Percentiles rank a stretch among this genome's conserved stretches.
Conservation (phyloP, 1,140 invertebrate genomes). For the Sesamia nonagrioides region DNA sequence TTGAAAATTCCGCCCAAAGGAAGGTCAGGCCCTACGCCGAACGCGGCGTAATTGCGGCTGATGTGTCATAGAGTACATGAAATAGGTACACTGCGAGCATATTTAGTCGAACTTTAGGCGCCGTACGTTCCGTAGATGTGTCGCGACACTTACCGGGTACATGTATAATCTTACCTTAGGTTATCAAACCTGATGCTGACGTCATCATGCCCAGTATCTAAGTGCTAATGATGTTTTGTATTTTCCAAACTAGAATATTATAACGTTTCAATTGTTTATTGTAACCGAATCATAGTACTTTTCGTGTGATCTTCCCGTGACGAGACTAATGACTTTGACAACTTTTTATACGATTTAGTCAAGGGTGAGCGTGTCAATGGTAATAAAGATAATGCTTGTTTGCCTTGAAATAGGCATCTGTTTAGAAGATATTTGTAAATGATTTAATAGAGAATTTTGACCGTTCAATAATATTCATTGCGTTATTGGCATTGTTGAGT, state of each 20-base stretch:
- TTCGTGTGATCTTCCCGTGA: constrained; percentile 44
- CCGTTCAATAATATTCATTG: too few species aligned
- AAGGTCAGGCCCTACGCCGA: too few species aligned
- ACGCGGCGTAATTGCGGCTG: too few species aligned
- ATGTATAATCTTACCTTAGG: too few species aligned
- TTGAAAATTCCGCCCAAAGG: too few species aligned
- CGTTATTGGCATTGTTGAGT: too few species aligned
- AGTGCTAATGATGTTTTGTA: neutral
- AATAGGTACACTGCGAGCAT: too few species aligned
- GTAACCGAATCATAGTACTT: constrained; percentile 30
- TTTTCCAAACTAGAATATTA: constrained; percentile 18
- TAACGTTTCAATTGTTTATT: constrained; percentile 29
- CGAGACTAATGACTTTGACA: constrained; percentile 32
- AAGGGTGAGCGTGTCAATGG: constrained; percentile 26
- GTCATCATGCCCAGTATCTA: neutral
- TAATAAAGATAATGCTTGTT: neutral
- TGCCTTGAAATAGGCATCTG: neutral
- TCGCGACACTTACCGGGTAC: too few species aligned
- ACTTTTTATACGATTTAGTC: constrained; percentile 15
- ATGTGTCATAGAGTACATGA: too few species aligned
- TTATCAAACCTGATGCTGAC: neutral
- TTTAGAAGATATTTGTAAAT: neutral
- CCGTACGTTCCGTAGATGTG: too few species aligned
- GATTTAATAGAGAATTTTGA: neutral
- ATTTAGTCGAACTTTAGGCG: too few species aligned